Percentiles rank a stretch among this genome's conserved stretches.
These are phyloP conservation scores for Puma concolor DNA, from an alignment of 2,113 vertebrate species.

Conservation along the genomic window DNA sequence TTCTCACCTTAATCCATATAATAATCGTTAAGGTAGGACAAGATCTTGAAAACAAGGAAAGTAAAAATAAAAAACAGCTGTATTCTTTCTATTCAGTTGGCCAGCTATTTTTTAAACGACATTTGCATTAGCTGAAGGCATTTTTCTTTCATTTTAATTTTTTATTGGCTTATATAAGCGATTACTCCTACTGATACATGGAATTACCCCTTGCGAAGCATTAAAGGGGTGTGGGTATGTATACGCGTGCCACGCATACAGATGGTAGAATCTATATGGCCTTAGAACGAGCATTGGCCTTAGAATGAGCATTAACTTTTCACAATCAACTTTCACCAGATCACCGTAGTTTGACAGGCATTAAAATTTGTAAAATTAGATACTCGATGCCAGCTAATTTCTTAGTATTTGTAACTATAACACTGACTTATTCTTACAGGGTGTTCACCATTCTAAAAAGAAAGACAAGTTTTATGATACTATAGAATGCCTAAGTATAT, in stretches of 20 bases:
- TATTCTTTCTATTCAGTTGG: neutral
- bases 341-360: neutral
- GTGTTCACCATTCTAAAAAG: neutral
- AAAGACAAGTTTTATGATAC: constrained; percentile 36
- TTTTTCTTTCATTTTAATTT: neutral
- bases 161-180: neutral
- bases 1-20: neutral
- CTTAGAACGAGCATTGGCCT: neutral
- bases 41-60: constrained; percentile 21
- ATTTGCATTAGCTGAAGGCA: neutral
- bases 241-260: neutral
- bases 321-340: neutral
- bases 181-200: neutral
- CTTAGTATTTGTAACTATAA: neutral
- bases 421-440: neutral
- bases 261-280: neutral
- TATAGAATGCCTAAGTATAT: neutral
- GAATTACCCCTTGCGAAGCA: neutral
- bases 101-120: neutral
- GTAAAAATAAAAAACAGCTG: neutral
- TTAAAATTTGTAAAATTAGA: neutral
- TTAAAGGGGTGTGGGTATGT: neutral
- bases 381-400: neutral
- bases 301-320: neutral
- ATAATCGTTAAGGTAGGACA: neutral